Conservation (phyloP, 1,140 invertebrate species). For the Tenebrio molitor region DNA sequence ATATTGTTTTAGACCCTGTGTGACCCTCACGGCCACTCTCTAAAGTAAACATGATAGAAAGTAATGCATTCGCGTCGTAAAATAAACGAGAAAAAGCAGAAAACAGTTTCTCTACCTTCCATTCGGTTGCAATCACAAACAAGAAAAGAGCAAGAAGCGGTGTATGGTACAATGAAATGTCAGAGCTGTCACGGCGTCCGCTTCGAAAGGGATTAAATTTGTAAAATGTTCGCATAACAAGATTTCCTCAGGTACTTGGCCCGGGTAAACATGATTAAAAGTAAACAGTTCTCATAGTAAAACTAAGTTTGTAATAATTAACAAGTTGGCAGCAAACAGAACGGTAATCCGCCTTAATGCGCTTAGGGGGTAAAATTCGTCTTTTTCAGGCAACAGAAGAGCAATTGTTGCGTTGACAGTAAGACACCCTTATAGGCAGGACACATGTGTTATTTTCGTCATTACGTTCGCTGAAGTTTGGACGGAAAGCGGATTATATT, state of each 20-base stretch:
- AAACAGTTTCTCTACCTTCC: too few relatives aligned
- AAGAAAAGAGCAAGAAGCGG: neutral
- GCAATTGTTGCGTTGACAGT: slow-evolving; percentile 66
- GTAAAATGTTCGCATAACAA: slow-evolving; percentile 45
- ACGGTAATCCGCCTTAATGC: slow-evolving; percentile 53
- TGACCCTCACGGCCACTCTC: too few relatives aligned
- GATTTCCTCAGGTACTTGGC: slow-evolving; percentile 41
- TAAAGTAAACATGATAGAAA: too few relatives aligned
- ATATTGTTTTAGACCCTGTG: too few relatives aligned
- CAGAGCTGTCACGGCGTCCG: slow-evolving; percentile 2
- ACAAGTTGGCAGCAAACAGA: slow-evolving; percentile 52
- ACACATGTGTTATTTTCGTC: slow-evolving; percentile 66
- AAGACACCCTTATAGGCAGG: slow-evolving; percentile 65
- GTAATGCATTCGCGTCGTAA: too few relatives aligned
- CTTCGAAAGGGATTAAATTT: slow-evolving; percentile 48
- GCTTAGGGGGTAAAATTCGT: slow-evolving; percentile 56
- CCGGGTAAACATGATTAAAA: slow-evolving; percentile 54
- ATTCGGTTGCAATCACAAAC: too few relatives aligned
- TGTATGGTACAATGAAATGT: neutral
- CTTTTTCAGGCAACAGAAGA: slow-evolving; percentile 56
- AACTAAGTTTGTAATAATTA: slow-evolving; percentile 54
- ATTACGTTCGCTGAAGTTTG: slow-evolving; percentile 62
- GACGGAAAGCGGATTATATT: slow-evolving; percentile 64
- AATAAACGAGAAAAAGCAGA: too few relatives aligned
- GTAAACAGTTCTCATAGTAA: slow-evolving; percentile 47